Conservation (phyloP, 2,113 vertebrate species). For the Thryonomys swinderianus region DNA sequence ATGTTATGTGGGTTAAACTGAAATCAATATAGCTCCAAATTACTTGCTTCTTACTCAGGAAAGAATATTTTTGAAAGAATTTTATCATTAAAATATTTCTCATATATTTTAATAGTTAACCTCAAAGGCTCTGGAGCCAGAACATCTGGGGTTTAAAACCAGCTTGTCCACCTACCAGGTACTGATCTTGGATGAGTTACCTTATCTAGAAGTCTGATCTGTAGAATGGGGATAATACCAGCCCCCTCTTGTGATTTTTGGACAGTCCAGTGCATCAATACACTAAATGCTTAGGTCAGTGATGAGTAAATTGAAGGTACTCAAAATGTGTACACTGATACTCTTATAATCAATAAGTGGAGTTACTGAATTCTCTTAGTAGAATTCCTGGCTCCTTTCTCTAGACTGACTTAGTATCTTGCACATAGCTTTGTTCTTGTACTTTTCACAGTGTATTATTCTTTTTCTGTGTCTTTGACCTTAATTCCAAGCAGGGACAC, state of each 20-base stretch:
- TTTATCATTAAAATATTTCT: conserved; percentile 14
- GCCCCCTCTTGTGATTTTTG: neutral
- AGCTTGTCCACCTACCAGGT: neutral
- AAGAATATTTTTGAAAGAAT: conserved; percentile 7
- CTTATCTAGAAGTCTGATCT: neutral
- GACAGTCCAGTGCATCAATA: neutral
- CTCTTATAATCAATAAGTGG: neutral
- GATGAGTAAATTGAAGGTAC: neutral
- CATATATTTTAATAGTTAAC: neutral
- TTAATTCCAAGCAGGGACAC: neutral
- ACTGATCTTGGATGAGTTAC: neutral
- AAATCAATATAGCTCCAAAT: conserved; percentile 48
- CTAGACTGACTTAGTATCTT: neutral
- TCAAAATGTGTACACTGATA: neutral
- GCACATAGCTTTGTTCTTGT: neutral
- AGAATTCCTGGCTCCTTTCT: neutral
- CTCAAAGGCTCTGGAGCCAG: neutral
- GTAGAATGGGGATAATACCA: neutral
- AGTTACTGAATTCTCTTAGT: neutral
- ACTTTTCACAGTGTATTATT: neutral
- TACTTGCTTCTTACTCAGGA: conserved; percentile 38
- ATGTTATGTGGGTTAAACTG: neutral
- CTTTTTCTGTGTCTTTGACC: neutral
- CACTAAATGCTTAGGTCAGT: neutral
- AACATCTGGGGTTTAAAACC: neutral